Conservation (phyloP, 2,888 invertebrate species). For the Zygaena filipendulae region DNA sequence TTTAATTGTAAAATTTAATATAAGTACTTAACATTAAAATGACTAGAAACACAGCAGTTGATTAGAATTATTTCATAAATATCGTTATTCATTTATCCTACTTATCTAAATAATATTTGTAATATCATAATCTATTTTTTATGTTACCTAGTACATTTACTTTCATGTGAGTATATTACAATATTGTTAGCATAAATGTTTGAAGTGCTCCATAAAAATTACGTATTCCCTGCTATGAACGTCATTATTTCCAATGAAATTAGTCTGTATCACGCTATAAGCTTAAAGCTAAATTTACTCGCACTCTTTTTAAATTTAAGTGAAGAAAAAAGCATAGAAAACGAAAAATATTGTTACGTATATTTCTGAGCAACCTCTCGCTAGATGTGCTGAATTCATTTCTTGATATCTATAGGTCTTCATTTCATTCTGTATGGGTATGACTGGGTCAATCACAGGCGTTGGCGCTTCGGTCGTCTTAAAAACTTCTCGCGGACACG, state of each 20-base stretch:
- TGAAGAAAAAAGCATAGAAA: constrained; percentile 46
- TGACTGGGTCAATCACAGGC: constrained; percentile 44
- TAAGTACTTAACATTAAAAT: no score
- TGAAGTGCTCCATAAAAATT: constrained; percentile 34
- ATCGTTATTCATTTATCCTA: no score
- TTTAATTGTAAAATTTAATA: no score
- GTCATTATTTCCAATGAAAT: no score
- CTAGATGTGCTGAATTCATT: constrained; percentile 29
- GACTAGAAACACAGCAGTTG: no score
- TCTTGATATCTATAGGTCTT: constrained; percentile 54
- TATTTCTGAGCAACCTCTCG: no score
- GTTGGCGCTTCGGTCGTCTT: constrained; percentile 45
- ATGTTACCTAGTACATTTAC: no score
- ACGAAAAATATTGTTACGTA: no score
- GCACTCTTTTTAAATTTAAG: constrained; percentile 32
- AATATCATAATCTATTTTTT: no score
- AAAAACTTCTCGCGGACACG: constrained; percentile 44
- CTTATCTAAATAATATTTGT: no score
- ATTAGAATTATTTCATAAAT: no score
- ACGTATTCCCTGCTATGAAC: no score
- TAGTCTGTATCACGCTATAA: constrained; percentile 45
- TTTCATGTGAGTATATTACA: constrained; percentile 37
- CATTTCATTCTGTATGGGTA: constrained; percentile 60
- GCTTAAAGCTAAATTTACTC: constrained; percentile 30
- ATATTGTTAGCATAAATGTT: constrained; percentile 31